Evolutionary conservation across 2,113 vertebrate genomes (phyloP).

Genomic region (Nycticryphes semicollaris): DNA sequence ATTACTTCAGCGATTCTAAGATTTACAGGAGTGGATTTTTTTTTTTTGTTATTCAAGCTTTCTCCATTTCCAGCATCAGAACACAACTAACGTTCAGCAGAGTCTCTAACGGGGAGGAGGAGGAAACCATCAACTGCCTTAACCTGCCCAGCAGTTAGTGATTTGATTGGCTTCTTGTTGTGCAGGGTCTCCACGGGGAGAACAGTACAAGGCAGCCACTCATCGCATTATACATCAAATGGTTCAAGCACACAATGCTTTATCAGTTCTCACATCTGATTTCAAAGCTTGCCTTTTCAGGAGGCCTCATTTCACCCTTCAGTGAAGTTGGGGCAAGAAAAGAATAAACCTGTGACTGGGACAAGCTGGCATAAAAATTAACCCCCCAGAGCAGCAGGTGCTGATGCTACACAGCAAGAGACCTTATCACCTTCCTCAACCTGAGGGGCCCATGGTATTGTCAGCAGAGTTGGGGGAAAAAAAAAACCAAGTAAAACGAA

Average conservation of each 20-base stretch:
- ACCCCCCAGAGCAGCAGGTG: neutral
- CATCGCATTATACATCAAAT: neutral
- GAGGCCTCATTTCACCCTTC: neutral
- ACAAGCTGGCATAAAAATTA: neutral
- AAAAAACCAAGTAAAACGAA: fast-evolving
- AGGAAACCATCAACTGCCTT: neutral
- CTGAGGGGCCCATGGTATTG: fast-evolving
- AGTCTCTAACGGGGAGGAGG: neutral
- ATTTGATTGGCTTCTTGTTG: neutral
- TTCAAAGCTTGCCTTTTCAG: neutral
- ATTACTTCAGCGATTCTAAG: neutral
- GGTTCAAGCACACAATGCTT: neutral
- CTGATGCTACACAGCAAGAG: neutral
- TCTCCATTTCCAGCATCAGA: neutral
- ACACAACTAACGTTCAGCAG: neutral
- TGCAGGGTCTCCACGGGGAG: neutral
- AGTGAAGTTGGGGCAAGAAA: neutral
- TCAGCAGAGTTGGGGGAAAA: too few species aligned
- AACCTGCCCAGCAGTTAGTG: neutral
- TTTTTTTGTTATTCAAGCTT: neutral
- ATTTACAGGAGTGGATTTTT: neutral
- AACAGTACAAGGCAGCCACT: neutral
- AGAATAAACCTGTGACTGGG: neutral
- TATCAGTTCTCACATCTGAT: neutral
- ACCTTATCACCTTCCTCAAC: neutral